These are phyloP conservation scores for Ophthalmolycus amberensis DNA, from an alignment of 2,113 vertebrate species.

Conservation along the genomic window DNA sequence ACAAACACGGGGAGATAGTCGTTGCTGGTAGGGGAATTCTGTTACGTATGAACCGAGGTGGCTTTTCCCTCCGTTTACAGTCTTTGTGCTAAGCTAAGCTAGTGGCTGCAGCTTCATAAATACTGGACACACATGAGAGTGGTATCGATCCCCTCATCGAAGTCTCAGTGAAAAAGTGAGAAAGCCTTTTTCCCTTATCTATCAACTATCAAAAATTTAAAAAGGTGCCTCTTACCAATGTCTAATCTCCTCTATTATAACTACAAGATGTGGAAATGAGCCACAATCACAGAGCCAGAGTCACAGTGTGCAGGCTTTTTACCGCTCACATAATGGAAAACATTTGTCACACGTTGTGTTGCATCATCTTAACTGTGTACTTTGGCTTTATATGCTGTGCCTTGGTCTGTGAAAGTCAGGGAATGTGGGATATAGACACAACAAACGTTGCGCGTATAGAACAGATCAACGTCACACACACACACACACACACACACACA, in stretches of 20 bases:
- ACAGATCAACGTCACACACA: no score
- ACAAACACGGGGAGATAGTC: neutral
- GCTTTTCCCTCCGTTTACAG: neutral
- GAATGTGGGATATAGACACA: constrained; percentile 1
- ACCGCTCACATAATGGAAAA: constrained; percentile 15
- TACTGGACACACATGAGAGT: neutral
- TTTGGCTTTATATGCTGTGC: neutral
- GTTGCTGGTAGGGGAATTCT: neutral
- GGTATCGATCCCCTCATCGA: neutral
- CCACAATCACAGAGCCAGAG: neutral
- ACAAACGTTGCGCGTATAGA: neutral
- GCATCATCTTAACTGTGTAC: constrained; percentile 16
- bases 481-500: no score
- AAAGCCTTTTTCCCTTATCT: neutral
- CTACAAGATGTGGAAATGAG: constrained; percentile 4
- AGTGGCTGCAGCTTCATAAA: neutral
- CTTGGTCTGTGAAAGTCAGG: neutral
- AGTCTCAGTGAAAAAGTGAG: neutral
- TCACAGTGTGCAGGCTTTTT: neutral
- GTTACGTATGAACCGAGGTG: neutral
- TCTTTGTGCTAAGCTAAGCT: neutral
- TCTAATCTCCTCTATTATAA: neutral
- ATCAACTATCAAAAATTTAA: no score
- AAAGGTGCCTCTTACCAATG: neutral
- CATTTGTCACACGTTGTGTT: constrained; percentile 10